Base-by-base conservation (phyloP, 1,140 invertebrate species). In the Pachypsylla venusta region DNA sequence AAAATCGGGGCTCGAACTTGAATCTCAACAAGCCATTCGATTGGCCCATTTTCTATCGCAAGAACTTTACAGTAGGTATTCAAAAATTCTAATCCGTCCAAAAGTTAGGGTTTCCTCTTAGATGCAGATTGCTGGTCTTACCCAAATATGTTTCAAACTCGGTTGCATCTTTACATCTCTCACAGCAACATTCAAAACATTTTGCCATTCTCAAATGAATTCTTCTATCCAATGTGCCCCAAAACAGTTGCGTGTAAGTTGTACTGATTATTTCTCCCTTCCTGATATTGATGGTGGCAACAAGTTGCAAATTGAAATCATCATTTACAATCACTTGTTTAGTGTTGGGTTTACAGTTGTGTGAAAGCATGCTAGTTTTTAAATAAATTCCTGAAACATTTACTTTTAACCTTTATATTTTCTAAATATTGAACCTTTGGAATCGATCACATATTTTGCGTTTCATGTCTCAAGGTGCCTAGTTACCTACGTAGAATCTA, bases 341-440 rank as follows among this genome's bases (percentile, higher is more conserved):
- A 22, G 87, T 87, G 67, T 91, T 91, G 1, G 87, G 83, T 0
- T 86, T 78, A 67, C 89, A 92, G 61, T 79, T 82, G 68, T 91
- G 88, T 0, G 85, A 85, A 64, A 90, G 74, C 58, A 90, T 76
- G 1, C 82, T 81, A 0, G 86, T 75, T 26, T 74, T 78, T 0
- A 85, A 82, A 67, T 85, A 91, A 25, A 85, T 68, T n/a, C 75
- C 81, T 35, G 30, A 35, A 35, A 35, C n/a, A n/a, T 35, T 35
- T 7, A 35, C 30, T n/a, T n/a, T n/a, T n/a, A n/a, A n/a, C n/a
- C n/a, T n/a, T n/a, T n/a, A n/a, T n/a, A n/a, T n/a, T n/a, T n/a
- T n/a, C n/a, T n/a, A n/a, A n/a, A n/a, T n/a, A n/a, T n/a, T n/a
- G n/a, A n/a, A n/a, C n/a, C n/a, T n/a, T n/a, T n/a, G n/a, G n/a